Base-by-base conservation (phyloP, 2,888 invertebrate genomes). In the Clostera curtula region DNA sequence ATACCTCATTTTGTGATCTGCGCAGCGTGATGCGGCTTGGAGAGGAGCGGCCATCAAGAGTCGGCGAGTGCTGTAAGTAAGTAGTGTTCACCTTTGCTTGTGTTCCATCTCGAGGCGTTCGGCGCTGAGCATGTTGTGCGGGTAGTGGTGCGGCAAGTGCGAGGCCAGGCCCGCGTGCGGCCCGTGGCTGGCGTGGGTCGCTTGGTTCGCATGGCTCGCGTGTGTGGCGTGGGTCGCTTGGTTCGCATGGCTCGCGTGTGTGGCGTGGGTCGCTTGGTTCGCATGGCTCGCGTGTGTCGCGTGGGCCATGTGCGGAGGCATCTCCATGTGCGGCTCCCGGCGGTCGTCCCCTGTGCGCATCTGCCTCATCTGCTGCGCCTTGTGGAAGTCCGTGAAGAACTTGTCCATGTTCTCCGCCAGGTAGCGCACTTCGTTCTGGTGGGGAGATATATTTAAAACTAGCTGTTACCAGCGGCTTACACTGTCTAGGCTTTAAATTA, bases 301-400 rank as follows among this genome's bases (percentile, higher is more conserved):
- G n/a, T n/a, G 20, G 9, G 7, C 12, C n/a, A 12, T 11, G 14
- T 21, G 31, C 21, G 19, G 36, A 4, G n/a, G 18, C 9, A 8
- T 11, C 12, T 20, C 20, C 7, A 9, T n/a, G 21, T 35, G 56
- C 2, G 26, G 30, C 22, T 54, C 56, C 5, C n/a, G 4, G 21
- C 33, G 34, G 36, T 70, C 71, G 55, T 60, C 59, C 49, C 56
- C 68, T 68, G 36, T 74, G 52, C 43, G 80, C 33, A 70, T 45
- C 39, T 67, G 46, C 34, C 79, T 52, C 62, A 80, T 54, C 57
- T 85, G 85, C 33, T 87, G 87, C 52, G 89, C 88, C 59, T 89
- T 88, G 66, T 88, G 87, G 74, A 90, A 90, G 64, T 90, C 90
- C 24, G 87, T 87, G 85, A 90, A 89, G 70, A 90, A 90, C 64